phyloP scores from a whole-genome alignment of 2,888 invertebrate genomes.

The Lithophane semibrunnea region DNA sequence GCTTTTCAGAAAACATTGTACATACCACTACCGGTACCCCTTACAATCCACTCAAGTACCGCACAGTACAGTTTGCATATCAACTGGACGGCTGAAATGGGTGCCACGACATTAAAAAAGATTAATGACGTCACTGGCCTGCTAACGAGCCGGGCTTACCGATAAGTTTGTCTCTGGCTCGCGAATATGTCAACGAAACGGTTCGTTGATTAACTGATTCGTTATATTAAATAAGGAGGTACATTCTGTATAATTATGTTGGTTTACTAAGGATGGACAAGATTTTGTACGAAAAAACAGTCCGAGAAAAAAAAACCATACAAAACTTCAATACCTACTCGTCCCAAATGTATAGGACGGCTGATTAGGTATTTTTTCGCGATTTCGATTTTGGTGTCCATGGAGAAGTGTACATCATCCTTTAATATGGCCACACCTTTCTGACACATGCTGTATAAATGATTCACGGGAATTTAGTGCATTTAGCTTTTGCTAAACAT shows the following conservation, averaged over 20 bases:
- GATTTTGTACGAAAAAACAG: background rate
- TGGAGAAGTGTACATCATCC: too few species aligned
- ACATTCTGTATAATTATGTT: background rate
- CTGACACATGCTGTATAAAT: too few species aligned
- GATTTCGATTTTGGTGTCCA: too few species aligned
- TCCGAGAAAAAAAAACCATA: too few species aligned
- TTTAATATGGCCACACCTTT: too few species aligned
- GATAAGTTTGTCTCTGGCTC: slow-evolving; percentile 56
- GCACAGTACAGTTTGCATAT: slow-evolving; percentile 49
- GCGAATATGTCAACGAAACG: slow-evolving; percentile 53
- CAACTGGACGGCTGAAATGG: slow-evolving; percentile 51
- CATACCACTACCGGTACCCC: background rate
- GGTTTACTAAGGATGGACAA: background rate
- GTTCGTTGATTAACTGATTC: slow-evolving; percentile 19
- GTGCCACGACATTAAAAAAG: slow-evolving; percentile 56
- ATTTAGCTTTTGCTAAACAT: background rate
- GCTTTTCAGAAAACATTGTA: slow-evolving; percentile 7
- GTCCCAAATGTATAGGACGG: too few species aligned
- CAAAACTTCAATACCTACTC: too few species aligned
- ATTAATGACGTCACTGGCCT: slow-evolving; percentile 50
- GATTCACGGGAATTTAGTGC: background rate
- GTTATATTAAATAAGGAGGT: slow-evolving; percentile 7
- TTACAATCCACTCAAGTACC: slow-evolving; percentile 30
- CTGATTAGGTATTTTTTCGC: too few species aligned
- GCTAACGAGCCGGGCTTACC: slow-evolving; percentile 51